Conservation (phyloP, 2,113 vertebrate genomes). For the Cebidichthys violaceus region DNA sequence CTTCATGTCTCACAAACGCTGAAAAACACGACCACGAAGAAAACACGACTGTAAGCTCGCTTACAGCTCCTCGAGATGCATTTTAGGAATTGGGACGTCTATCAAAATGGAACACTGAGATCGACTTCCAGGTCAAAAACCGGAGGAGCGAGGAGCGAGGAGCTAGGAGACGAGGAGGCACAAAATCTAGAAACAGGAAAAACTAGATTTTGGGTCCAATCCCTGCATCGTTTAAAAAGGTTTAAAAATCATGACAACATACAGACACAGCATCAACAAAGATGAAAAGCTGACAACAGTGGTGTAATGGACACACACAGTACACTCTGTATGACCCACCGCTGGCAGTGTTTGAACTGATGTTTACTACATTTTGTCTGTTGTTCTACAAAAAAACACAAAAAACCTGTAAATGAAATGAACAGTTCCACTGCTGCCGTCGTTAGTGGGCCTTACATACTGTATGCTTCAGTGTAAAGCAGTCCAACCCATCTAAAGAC, state of each 20-base stretch:
- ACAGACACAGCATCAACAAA: not conserved
- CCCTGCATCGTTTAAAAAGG: too few relatives aligned
- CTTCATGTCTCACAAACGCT: not conserved
- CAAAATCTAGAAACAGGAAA: not conserved
- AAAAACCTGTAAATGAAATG: not conserved
- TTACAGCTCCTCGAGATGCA: not conserved
- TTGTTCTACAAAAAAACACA: not conserved
- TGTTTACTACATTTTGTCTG: not conserved
- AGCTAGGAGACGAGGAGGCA: not conserved
- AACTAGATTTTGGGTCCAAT: not conserved
- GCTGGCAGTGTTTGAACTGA: not conserved
- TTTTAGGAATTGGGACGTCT: not conserved
- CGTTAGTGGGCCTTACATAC: not conserved
- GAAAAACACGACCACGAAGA: not conserved
- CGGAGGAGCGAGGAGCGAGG: not conserved
- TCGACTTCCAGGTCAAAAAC: not conserved
- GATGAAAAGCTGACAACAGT: not conserved
- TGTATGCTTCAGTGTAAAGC: conserved; percentile 1
- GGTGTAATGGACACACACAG: not conserved
- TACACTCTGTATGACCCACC: not conserved
- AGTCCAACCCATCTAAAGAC: not conserved
- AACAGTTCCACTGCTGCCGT: too few relatives aligned
- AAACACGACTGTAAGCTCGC: too few relatives aligned
- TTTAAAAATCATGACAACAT: not conserved
- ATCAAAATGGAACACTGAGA: not conserved